These are phyloP conservation scores for Chrysemys picta DNA, from an alignment of 2,113 vertebrate genomes.

Conservation along the genomic window DNA sequence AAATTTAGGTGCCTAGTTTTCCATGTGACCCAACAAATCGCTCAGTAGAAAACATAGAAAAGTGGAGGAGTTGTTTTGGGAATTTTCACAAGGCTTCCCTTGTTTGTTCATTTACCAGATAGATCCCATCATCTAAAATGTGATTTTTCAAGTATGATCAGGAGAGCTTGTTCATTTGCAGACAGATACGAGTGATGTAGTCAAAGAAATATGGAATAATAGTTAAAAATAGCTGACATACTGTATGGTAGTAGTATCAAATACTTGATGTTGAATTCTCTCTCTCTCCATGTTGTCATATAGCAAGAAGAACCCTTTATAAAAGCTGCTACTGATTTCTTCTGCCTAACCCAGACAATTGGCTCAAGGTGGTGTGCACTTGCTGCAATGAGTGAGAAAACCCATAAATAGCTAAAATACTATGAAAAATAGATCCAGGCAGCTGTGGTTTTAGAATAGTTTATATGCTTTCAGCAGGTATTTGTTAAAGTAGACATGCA, in stretches of 20 bases:
- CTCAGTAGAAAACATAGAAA: constrained; percentile 40
- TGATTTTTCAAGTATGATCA: constrained; percentile 6
- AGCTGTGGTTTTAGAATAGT: not conserved
- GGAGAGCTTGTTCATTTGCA: not conserved
- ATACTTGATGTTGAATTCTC: not conserved
- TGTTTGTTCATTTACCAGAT: not conserved
- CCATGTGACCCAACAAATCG: constrained; percentile 41
- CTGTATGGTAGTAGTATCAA: constrained; percentile 12
- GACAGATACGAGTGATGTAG: not conserved
- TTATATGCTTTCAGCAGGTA: not conserved
- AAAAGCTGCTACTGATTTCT: not conserved
- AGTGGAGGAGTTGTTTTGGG: not conserved
- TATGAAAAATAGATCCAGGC: constrained; percentile 28
- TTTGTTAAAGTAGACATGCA: not conserved
- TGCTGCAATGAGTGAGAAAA: not conserved
- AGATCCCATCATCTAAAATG: not conserved
- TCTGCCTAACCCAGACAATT: not conserved
- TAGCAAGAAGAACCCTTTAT: not conserved
- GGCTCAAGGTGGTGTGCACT: not conserved
- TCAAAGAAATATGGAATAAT: constrained; percentile 24
- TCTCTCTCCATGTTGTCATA: not conserved
- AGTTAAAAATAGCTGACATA: constrained; percentile 23
- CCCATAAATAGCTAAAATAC: not conserved
- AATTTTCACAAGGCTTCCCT: constrained; percentile 17
- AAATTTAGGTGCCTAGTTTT: constrained; percentile 62